Base-by-base conservation (phyloP, 2,888 invertebrate species). In the Dicycla oo region DNA sequence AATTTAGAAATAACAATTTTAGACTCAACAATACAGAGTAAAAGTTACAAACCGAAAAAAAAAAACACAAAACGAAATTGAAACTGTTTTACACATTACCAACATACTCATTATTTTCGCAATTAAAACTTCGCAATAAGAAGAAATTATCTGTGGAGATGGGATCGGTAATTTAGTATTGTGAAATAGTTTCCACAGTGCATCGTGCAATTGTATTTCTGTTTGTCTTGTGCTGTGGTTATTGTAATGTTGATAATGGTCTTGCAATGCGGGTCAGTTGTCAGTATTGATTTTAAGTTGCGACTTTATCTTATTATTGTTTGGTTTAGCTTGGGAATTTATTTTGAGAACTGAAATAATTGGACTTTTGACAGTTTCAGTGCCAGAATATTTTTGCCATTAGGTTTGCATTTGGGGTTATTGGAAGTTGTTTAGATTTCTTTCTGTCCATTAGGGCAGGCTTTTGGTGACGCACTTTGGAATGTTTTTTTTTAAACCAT, bases 111-210 rank as follows among this genome's bases (percentile, higher is more conserved):
- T 80, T 78, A 81, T 78, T 67, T 67, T 75, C 47, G 66, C 61
- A 81, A 75, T 81, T 78, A 81, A 61, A 72, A 68, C 64, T 65
- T 78, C 11, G 81, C 76, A 83, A 79, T 69, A 75, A 60, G 51
- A 69, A 65, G 70, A 75, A 69, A 79, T 75, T 84, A 80, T 78
- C 69, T 65, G 51, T 56, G 11, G 49, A 80, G 77, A 80, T 78
- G 66, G 43, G 71, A 76, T 77, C 74, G 57, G 81, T 64, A 74
- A 82, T 73, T 84, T 67, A 26, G 18, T 73, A 75, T 86, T 82
- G 84, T 66, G 82, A 67, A 86, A 77, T 20, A 43, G 43, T 77
- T 79, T 58, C 73, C 40, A 65, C 56, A 76, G 74, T 38, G 56
- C 53, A 68, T 77, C 69, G 49, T 66, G 71, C 73, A 73, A 69